Evolutionary conservation across 2,888 invertebrate species (phyloP).

Genomic region (Brachylomia viminalis): DNA sequence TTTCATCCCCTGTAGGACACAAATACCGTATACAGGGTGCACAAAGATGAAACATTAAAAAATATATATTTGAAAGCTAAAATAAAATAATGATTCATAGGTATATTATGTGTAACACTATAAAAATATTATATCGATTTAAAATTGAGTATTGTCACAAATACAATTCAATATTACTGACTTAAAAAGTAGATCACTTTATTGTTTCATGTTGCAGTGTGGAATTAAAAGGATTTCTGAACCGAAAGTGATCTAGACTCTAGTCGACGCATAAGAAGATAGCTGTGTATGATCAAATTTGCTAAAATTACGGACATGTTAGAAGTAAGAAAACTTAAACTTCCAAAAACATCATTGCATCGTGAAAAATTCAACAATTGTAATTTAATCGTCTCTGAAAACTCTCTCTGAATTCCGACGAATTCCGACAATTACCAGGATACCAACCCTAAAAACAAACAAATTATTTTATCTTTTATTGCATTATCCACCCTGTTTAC

Average conservation of each 20-base stretch:
- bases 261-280: neutral
- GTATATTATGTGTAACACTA: neutral
- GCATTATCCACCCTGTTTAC: slow-evolving; percentile 44
- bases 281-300: neutral
- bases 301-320: neutral
- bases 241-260: neutral
- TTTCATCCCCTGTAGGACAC: slow-evolving; percentile 52
- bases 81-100: neutral
- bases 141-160: neutral
- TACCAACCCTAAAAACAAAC: slow-evolving; percentile 6
- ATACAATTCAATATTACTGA: fast-evolving
- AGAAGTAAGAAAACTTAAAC: neutral
- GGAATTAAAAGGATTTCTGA: neutral
- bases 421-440: neutral
- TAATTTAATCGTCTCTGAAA: neutral
- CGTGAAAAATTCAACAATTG: neutral
- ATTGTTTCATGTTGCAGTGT: neutral
- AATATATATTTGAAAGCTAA: neutral
- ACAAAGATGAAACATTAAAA: neutral
- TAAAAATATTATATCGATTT: neutral
- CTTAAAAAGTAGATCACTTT: neutral
- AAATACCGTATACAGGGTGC: slow-evolving; percentile 63
- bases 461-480: neutral
- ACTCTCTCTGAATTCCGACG: neutral
- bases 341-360: neutral